Conservation (phyloP, 2,888 invertebrate species). For the Diloba caeruleocephala region DNA sequence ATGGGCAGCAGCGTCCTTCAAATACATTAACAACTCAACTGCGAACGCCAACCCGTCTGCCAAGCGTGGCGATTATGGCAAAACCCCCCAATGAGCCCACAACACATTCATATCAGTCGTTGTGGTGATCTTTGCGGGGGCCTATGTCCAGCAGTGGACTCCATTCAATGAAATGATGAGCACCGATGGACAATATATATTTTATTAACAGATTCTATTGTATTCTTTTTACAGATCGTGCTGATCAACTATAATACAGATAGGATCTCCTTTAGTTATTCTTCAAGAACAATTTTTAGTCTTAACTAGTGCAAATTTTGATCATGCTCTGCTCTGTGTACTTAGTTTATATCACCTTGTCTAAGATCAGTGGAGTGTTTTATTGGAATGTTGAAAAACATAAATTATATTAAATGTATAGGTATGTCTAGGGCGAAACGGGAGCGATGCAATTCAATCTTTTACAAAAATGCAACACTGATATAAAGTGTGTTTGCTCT, state of each 20-base stretch:
- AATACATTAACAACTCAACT: no score
- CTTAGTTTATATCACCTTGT: constrained; percentile 61
- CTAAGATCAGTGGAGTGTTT: constrained; percentile 59
- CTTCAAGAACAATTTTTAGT: constrained; percentile 74
- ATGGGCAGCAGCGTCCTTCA: no score
- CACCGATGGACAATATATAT: no score
- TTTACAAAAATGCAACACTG: constrained; percentile 22
- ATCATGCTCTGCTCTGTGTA: constrained; percentile 74
- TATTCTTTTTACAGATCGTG: constrained; percentile 59
- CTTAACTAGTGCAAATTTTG: constrained; percentile 78
- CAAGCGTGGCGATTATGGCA: no score
- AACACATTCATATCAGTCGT: no score
- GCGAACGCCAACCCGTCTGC: no score
- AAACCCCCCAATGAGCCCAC: no score
- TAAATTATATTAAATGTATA: constrained; percentile 37
- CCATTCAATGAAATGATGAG: no score
- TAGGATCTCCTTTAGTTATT: constrained; percentile 84
- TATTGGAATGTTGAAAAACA: constrained; percentile 37
- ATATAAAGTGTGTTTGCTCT: constrained; percentile 15
- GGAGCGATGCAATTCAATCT: constrained; percentile 53
- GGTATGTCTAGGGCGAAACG: constrained; percentile 20
- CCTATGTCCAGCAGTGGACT: no score
- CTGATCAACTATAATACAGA: constrained; percentile 72
- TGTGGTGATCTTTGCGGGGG: no score
- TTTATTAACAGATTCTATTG: constrained; percentile 3